A percentile compares a stretch with the other conserved stretches of the same genome.
These are phyloP conservation scores for Dicaeum eximium DNA, from an alignment of 2,113 vertebrate species.

Conservation along the genomic window DNA sequence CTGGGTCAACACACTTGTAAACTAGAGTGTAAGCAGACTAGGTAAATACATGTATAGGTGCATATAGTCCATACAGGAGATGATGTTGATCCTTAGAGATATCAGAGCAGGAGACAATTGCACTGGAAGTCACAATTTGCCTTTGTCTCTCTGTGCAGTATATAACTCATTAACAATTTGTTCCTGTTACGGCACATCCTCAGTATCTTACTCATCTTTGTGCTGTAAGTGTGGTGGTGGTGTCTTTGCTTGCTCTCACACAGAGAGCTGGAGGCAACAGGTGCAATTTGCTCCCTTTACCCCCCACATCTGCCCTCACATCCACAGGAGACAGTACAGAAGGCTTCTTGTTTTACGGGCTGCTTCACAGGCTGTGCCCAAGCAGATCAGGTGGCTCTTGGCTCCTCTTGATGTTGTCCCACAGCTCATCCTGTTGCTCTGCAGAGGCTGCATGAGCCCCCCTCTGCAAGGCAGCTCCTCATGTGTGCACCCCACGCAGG, in stretches of 20 bases:
- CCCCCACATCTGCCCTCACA: not conserved
- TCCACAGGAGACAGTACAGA: not conserved
- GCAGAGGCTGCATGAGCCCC: rapidly evolving
- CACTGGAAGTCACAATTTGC: not conserved
- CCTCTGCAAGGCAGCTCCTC: not conserved
- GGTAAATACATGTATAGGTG: not conserved
- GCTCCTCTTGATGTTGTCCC: not conserved
- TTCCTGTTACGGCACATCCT: not conserved
- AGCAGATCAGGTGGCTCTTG: not conserved
- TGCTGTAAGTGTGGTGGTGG: rapidly evolving
- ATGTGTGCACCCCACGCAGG: rapidly evolving
- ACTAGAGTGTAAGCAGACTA: not conserved
- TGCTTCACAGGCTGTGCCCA: not conserved
- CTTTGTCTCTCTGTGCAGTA: not conserved
- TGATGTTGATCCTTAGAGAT: not conserved
- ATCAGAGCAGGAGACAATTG: not conserved
- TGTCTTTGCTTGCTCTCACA: not conserved
- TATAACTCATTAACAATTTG: not conserved
- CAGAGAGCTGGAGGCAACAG: not conserved
- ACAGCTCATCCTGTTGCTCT: rapidly evolving
- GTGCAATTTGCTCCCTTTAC: not conserved
- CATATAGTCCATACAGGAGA: not conserved
- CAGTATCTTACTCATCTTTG: not conserved
- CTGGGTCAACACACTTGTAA: not conserved
- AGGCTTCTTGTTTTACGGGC: not conserved